Evolutionary conservation across 2,888 invertebrate genomes (phyloP).

Genomic region (Tinea trinotella): DNA sequence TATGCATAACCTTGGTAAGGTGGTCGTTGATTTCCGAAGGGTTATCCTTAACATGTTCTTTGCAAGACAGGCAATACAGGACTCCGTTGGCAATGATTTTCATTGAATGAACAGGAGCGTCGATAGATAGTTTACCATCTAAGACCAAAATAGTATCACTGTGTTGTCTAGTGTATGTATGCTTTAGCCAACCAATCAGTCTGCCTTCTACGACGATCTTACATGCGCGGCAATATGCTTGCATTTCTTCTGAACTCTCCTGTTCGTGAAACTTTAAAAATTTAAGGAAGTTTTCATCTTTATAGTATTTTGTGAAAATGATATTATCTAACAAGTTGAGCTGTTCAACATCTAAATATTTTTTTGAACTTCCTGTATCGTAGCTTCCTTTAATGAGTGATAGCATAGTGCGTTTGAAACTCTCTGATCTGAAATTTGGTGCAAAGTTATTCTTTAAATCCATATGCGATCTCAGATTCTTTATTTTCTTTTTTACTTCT

Average conservation of each 20-base stretch:
- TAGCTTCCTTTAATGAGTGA: too few species aligned
- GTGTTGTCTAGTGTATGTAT: neutral
- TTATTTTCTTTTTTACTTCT: too few species aligned
- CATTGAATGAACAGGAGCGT: neutral
- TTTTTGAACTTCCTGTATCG: too few species aligned
- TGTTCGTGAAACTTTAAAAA: neutral
- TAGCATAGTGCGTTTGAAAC: too few species aligned
- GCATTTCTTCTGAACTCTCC: too few species aligned
- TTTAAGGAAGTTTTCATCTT: neutral
- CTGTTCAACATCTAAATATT: too few species aligned
- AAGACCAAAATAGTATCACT: neutral
- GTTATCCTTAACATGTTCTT: neutral
- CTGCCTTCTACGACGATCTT: neutral
- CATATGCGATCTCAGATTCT: too few species aligned
- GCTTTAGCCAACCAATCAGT: neutral
- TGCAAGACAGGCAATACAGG: neutral
- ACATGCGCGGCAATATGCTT: neutral
- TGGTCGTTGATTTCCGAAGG: neutral
- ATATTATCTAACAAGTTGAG: too few species aligned
- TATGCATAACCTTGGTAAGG: too few species aligned
- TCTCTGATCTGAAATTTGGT: too few species aligned
- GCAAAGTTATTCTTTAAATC: too few species aligned
- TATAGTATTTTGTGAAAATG: too few species aligned
- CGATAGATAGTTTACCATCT: neutral
- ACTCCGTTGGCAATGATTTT: neutral